Evolutionary conservation across 2,797 vertebrate species (phyloP), one percentile per base, ranked within the genome.

Genomic region (Scleropages formosus): DNA sequence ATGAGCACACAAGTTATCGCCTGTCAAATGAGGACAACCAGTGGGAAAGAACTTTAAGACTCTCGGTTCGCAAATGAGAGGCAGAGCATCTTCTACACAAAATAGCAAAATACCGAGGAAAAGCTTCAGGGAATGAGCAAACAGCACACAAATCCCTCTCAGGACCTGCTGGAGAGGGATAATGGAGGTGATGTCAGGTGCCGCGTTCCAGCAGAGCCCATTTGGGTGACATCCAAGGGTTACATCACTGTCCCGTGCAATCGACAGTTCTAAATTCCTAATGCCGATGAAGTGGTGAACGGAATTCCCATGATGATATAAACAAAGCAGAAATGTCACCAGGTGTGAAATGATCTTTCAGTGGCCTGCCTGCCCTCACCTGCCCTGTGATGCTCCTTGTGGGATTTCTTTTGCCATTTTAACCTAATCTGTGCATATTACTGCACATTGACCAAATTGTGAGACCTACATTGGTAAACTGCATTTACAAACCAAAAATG

Each of bases 301-400:
- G 89, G 88, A 89, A 90, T 86, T 84, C 88, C 78, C 75, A 86
- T 75, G 84, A 68, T 88, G 89, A 89, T 86, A 82, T 80, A 85
- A 89, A 90, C 85, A 89, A 53, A 49, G 20, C 1, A 4, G 15
- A 26, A 26, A 69, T 24, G 18, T 51, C n/a, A 69, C 44, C 6
- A 39, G 31, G 46, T 24, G 31, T 39, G 22, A 62, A 20, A 9
- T 22, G 15, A 15, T 24, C 10, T 69, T 26, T 67, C 66, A 18
- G 13, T 66, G 3, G 39, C 66, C 11, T 4, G 8, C 1, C 10
- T 68, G 18, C 18, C 18, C 12, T 15, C 18, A 9, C 63, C 46
- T 20, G 16, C n/a, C n/a, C n/a, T n/a, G n/a, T n/a, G n/a, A n/a
- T n/a, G n/a, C n/a, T 3, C 16, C 9, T 16, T 60, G 58, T 60